Evolutionary conservation across 2,113 vertebrate species (phyloP), one percentile per base, ranked within the genome.

Genomic region (Oncorhynchus keta): DNA sequence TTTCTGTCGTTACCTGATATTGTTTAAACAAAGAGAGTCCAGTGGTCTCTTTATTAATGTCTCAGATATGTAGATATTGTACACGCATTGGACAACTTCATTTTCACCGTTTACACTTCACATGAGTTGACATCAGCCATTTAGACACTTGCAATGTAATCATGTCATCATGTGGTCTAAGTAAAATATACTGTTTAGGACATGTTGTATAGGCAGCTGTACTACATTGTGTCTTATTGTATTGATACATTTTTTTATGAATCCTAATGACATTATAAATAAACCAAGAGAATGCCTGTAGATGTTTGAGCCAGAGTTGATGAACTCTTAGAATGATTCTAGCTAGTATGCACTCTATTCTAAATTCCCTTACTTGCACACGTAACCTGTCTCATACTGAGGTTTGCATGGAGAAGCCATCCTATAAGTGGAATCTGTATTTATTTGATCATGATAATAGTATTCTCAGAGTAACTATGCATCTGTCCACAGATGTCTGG

Each of bases 401-500:
- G 55, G 16, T 57, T 57, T 57, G 16, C 16, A 6, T 57, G 39
- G 9, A 45, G 39, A 45, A 12, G 39, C 39, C 39, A 45, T 45
- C 39, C 39, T 12, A 11, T 45, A 12, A 45, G 39, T 45, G 39
- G 20, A 57, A 20, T 57, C 76, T 70, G 73, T 45, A 39, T 45
- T 45, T 45, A 45, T 45, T 35, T 75, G 69, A 74, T 78, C 76
- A 51, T 74, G 59, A 49, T 18, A 48, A 74, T 8, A 28, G 16
- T 32, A 18, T 64, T 76, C 11, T 72, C 28, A 45, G 39, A 39
- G 39, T 45, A 9, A 45, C 73, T 59, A 39, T 71, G 30, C 73
- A 48, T 74, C 77, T 82, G 30, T 75, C 75, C 75, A 1, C 85
- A 98, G 97, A 91, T 49, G 91, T 91, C 70, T 93, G 93, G 1